phyloP scores from a whole-genome alignment of 2,797 vertebrate species.

The Megalops cyprinoides region DNA sequence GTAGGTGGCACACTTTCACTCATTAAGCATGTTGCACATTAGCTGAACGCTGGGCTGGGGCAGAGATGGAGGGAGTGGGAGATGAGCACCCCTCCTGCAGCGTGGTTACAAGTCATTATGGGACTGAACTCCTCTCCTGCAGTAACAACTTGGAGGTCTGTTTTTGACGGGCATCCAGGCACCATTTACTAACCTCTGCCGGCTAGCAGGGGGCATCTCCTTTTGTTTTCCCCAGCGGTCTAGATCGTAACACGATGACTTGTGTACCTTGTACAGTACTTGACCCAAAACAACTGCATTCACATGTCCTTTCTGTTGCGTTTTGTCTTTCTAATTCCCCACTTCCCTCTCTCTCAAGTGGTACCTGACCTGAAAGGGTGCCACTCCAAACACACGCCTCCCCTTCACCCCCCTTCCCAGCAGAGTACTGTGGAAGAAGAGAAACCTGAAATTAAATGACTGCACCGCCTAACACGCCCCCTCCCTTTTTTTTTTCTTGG shows the following conservation, averaged over 20 bases:
- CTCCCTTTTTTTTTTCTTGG: slow-evolving; percentile 33
- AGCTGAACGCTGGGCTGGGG: not conserved
- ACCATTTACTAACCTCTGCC: slow-evolving; percentile 22
- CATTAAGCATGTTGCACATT: not conserved
- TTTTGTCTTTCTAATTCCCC: slow-evolving; percentile 35
- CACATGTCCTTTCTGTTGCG: slow-evolving; percentile 25
- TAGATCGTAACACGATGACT: slow-evolving; percentile 44
- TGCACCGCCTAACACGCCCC: slow-evolving; percentile 65
- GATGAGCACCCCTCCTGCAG: not conserved
- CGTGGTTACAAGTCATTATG: not conserved
- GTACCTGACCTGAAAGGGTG: slow-evolving; percentile 48
- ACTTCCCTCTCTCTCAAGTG: slow-evolving; percentile 43
- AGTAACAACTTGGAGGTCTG: slow-evolving; percentile 39
- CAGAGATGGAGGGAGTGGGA: not conserved
- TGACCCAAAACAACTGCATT: slow-evolving; percentile 55
- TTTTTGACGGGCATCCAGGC: slow-evolving; percentile 40
- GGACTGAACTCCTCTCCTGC: slow-evolving; percentile 40
- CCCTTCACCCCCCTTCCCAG: slow-evolving; percentile 36
- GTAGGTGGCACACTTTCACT: slow-evolving; percentile 25
- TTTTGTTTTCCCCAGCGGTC: slow-evolving; percentile 17
- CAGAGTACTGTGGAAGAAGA: slow-evolving; percentile 47
- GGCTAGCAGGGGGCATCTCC: slow-evolving; percentile 41
- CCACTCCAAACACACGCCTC: slow-evolving; percentile 43
- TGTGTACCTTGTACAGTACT: slow-evolving; percentile 55
- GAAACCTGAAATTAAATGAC: slow-evolving; percentile 64